Evolutionary conservation across 2,888 invertebrate genomes (phyloP).

Genomic region (Drosophila niveifrons): DNA sequence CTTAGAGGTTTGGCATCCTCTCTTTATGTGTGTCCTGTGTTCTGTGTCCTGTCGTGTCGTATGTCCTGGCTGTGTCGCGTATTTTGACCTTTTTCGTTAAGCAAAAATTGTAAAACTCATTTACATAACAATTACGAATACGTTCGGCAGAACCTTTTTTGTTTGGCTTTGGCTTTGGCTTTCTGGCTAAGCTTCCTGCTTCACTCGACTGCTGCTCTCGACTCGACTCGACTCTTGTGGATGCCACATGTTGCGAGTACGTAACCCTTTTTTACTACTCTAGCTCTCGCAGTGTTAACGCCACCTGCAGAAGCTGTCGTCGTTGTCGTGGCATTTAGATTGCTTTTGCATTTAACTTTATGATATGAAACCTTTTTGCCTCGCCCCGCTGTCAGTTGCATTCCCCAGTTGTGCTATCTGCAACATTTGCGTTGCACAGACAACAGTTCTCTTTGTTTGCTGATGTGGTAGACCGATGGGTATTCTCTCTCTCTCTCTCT

Average conservation of each 20-base stretch:
- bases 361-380: constrained; percentile 15
- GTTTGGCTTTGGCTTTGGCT: constrained; percentile 39
- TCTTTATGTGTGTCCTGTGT: constrained; percentile 16
- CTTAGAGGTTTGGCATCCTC: constrained; percentile 22
- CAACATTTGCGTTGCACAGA: constrained; percentile 6
- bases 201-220: constrained; percentile 7
- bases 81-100: constrained; percentile 71
- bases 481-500: constrained; percentile 1
- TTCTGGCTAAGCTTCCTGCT: constrained; percentile 1
- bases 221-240: constrained; percentile 11
- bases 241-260: constrained; percentile 59
- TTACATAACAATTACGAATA: constrained; percentile 77
- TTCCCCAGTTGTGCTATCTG: constrained; percentile 27
- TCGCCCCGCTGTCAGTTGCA: constrained; percentile 63
- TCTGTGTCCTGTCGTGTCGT: constrained; percentile 16
- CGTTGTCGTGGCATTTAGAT: constrained; percentile 67
- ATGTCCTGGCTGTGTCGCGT: constrained; percentile 35
- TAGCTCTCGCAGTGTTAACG: constrained; percentile 21
- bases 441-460: not conserved
- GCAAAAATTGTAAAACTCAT: constrained; percentile 79
- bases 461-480: not conserved
- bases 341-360: constrained; percentile 73
- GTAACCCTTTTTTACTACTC: constrained; percentile 29
- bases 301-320: constrained; percentile 70
- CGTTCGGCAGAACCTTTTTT: constrained; percentile 52